Conservation (phyloP, 2,888 invertebrate genomes). For the Clistopyga incitator region DNA sequence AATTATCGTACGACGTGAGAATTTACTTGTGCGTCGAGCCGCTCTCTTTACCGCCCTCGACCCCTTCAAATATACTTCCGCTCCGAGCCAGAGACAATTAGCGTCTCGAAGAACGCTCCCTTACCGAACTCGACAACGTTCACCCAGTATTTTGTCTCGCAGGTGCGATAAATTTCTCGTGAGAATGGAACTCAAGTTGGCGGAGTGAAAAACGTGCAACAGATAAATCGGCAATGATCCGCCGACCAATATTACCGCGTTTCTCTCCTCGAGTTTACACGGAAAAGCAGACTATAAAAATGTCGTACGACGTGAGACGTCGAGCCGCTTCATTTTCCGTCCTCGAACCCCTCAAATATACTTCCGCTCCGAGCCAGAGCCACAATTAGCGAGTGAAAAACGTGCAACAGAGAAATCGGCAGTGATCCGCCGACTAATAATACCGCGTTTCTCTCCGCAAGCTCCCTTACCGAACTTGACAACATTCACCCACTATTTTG, state of each 20-base stretch:
- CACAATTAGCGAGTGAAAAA: constrained; percentile 33
- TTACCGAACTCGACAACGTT: constrained; percentile 39
- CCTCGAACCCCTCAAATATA: constrained; percentile 26
- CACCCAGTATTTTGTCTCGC: constrained; percentile 1
- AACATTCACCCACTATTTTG: constrained; percentile 34
- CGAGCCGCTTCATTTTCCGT: constrained; percentile 13
- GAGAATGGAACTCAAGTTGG: no score
- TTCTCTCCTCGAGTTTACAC: constrained; percentile 49
- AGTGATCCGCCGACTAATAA: no score
- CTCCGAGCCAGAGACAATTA: constrained; percentile 19
- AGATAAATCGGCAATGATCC: no score
- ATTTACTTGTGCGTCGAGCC: constrained; percentile 57
- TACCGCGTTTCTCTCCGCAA: neutral
- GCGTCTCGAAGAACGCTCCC: constrained; percentile 1
- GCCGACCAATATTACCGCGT: no score
- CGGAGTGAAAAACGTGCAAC: no score
- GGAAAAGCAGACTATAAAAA: constrained; percentile 65
- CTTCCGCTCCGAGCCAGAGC: neutral
- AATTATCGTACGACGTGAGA: constrained; percentile 69
- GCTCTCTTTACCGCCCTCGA: constrained; percentile 11
- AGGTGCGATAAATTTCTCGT: no score
- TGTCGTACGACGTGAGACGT: constrained; percentile 67
- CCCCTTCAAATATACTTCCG: constrained; percentile 23
- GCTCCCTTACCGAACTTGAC: constrained; percentile 25
- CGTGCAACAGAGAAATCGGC: no score